These are phyloP conservation scores for Nesoenas mayeri DNA, from an alignment of 2,113 vertebrate genomes.

Conservation along the genomic window DNA sequence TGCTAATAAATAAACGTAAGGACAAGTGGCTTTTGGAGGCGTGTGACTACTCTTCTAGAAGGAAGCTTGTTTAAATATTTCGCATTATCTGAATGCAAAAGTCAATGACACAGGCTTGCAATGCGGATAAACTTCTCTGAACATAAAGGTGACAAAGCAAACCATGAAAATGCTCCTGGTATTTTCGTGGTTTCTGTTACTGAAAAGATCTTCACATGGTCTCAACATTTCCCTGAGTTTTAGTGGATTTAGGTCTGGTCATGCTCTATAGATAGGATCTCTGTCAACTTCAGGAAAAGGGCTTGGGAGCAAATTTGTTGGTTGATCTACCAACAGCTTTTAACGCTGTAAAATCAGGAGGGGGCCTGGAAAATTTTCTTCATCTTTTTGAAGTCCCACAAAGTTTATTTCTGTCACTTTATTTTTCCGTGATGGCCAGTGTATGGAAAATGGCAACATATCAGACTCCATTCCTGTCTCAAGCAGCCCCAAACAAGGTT, in stretches of 20 bases:
- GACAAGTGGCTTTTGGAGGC: not conserved
- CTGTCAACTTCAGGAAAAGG: not conserved
- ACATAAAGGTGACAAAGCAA: not conserved
- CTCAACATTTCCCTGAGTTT: not conserved
- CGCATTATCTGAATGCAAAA: not conserved
- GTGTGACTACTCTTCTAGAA: not conserved
- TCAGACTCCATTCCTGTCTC: constrained; percentile 29
- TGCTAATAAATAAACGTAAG: not conserved
- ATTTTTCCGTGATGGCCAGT: constrained; percentile 38
- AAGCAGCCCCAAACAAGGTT: constrained; percentile 51
- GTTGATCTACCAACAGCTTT: constrained; percentile 8
- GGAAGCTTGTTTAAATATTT: not conserved
- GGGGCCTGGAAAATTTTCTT: constrained; percentile 40
- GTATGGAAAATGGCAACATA: constrained; percentile 53
- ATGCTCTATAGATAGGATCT: not conserved
- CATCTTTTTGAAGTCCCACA: constrained; percentile 29
- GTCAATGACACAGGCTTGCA: not conserved
- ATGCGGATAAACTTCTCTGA: not conserved
- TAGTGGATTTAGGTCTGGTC: not conserved
- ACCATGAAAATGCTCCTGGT: not conserved
- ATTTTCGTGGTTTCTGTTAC: not conserved
- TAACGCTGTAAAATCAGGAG: not conserved
- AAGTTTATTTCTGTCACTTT: constrained; percentile 61
- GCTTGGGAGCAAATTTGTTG: not conserved
- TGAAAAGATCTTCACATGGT: not conserved